Evolutionary conservation across 2,888 invertebrate species (phyloP).

Genomic region (Cryptocheilus praepositus): DNA sequence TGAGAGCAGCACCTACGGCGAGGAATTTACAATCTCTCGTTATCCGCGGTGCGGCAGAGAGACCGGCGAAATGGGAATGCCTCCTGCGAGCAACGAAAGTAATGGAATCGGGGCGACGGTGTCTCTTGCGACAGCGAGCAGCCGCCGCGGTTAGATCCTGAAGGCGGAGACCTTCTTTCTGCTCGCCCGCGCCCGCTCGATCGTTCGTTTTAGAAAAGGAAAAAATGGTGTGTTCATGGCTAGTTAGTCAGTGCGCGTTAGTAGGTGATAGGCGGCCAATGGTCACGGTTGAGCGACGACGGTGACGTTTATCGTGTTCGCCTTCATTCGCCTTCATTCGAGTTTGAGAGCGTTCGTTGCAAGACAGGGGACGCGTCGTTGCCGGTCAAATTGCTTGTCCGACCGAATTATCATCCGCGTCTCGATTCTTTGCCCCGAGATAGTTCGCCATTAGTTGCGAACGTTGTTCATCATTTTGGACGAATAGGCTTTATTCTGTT

Average conservation of each 20-base stretch:
- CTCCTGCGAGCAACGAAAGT: constrained; percentile 48
- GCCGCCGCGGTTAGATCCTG: constrained; percentile 43
- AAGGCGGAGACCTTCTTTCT: constrained; percentile 43
- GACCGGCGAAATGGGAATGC: constrained; percentile 39
- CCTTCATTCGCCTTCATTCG: no score
- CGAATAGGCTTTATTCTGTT: no score
- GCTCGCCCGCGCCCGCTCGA: constrained; percentile 11
- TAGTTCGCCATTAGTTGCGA: no score
- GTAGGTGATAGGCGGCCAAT: constrained; percentile 66
- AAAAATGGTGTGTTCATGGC: constrained; percentile 53
- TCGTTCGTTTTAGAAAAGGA: constrained; percentile 24
- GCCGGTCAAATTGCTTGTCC: neutral
- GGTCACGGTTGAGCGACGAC: constrained; percentile 66
- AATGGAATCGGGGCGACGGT: constrained; percentile 35
- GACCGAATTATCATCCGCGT: no score
- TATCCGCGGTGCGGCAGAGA: constrained; percentile 4
- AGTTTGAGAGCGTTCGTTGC: no score
- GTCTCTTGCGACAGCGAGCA: constrained; percentile 17
- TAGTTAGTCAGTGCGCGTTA: constrained; percentile 53
- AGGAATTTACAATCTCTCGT: constrained; percentile 35
- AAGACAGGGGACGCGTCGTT: neutral
- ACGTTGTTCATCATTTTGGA: no score
- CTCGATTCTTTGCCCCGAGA: no score
- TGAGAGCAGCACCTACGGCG: neutral
- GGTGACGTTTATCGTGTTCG: constrained; percentile 33